Evolutionary conservation across 2,797 vertebrate genomes (phyloP).

Genomic region (Xyrichtys novacula): DNA sequence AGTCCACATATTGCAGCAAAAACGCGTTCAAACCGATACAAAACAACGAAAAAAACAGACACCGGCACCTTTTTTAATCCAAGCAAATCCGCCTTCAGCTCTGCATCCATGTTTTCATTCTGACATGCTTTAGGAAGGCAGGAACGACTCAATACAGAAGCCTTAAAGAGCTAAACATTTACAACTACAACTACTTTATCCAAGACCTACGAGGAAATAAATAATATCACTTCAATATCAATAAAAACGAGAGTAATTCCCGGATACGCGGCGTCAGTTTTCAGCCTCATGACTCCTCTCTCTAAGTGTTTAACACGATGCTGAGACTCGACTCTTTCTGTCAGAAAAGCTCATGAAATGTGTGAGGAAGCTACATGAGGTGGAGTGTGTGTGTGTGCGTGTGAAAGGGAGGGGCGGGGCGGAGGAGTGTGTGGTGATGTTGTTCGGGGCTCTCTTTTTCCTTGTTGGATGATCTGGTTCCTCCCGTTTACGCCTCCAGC

Average conservation of each 20-base stretch:
- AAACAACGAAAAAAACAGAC: constrained; percentile 36
- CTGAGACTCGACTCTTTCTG: constrained; percentile 44
- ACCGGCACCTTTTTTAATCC: constrained; percentile 45
- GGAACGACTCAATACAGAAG: constrained; percentile 29
- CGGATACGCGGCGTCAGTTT: constrained; percentile 11
- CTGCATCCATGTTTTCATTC: constrained; percentile 42
- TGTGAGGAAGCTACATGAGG: constrained; percentile 42
- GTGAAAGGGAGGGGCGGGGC: background rate
- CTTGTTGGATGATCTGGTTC: constrained; percentile 2
- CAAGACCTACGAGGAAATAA: constrained; percentile 59
- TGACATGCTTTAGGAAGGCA: constrained; percentile 51
- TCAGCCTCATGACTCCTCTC: constrained; percentile 20
- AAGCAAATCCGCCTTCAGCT: constrained; percentile 43
- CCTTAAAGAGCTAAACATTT: constrained; percentile 50
- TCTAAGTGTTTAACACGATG: constrained; percentile 10
- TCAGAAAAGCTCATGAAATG: constrained; percentile 49
- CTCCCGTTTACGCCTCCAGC: constrained; percentile 89
- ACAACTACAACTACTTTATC: constrained; percentile 51
- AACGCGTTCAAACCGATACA: constrained; percentile 17
- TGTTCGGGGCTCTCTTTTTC: constrained; percentile 19
- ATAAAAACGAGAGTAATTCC: constrained; percentile 7
- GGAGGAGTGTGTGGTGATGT: constrained; percentile 31
- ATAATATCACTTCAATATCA: constrained; percentile 45
- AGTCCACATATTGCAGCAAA: background rate
- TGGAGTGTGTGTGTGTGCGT: constrained; percentile 9